Evolutionary conservation across 2,113 vertebrate genomes (phyloP), one percentile per base, ranked within the genome.

Genomic region (Herpetotheres cachinnans): DNA sequence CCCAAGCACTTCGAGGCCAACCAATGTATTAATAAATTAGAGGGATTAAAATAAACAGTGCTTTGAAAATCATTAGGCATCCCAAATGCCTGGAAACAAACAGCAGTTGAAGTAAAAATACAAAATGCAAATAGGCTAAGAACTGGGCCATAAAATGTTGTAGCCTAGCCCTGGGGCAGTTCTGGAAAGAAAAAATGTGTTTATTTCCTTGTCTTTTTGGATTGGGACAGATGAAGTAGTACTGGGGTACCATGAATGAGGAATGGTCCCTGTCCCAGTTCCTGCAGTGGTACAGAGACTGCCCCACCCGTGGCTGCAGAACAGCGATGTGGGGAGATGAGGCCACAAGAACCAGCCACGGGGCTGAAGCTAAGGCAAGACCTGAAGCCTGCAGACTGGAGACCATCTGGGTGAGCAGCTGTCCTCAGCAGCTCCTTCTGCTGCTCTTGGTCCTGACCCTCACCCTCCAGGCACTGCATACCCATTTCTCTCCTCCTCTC

Each of bases 31-130:
- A 97, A 97, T 96, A 97, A 96, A 96, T 97, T 92, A 97, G 90
- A 94, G 50, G 80, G 82, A 97, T 97, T 97, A 97, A 97, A 97
- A 96, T 96, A 97, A 97, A 93, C 95, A 94, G 92, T 89, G 88
- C 94, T 97, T 97, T 97, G 97, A 96, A 96, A 96, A 97, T 95
- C 93, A 96, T 96, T 94, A 97, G 90, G 90, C 96, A 94, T 96
- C 87, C 90, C 93, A 94, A 94, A 96, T 62, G 90, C 58, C 90
- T 95, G 69, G 82, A 95, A 96, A 97, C 88, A 97, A 96, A 92
- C 95, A 94, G 71, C 88, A 95, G 90, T 36, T 89, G 86, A 96
- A 93, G 59, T 89, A 90, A 94, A 96, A 95, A 93, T 70, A 90
- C 38, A 78, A 87, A 93, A 97, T 96, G 97, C 88, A 97, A 96